Base-by-base conservation (phyloP, 2,113 vertebrate species). In the Rhombomys opimus region DNA sequence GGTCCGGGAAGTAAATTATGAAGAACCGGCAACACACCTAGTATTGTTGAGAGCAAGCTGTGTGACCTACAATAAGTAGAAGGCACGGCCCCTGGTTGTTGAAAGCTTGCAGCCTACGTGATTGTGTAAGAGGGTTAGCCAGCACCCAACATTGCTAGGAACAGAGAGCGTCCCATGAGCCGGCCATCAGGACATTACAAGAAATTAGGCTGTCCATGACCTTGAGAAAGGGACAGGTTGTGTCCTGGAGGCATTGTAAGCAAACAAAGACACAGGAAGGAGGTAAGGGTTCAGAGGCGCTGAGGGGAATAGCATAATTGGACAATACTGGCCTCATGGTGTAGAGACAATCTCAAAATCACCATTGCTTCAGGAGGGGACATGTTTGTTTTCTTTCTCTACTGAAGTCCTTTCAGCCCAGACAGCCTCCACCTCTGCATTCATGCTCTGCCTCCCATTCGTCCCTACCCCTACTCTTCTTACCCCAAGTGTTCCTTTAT, bases 361-460 rank as follows among this genome's bases (percentile, higher is more conserved):
- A 27, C 17, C 77, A 22, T 78, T 63, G 54, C 5, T 73, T 67
- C n/a, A 73, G n/a, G 73, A 87, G 5, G 32, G 61, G n/a, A 73
- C 63, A 77, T 18, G 15, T 46, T 78, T 32, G 25, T 59, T 70
- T n/a, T 3, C 10, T 87, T 59, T 68, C 70, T 86, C 25, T 61
- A 1, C 41, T 35, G 30, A 76, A 38, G 41, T 15, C 10, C 6
- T 59, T 86, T 80, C 5, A 11, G 14, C 27, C 91, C 17, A 72
- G 65, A 0, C 27, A 18, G 7, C 15, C 61, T 72, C 20, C 3
- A 3, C 9, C 73, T 41, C 20, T 50, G 27, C 10, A 0, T 52
- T 13, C 8, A 0, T 46, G 46, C 7, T 32, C 23, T 76, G 2
- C 7, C 23, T 63, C 20, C 10, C 15, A 7, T 3, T n/a, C 1